Evolutionary conservation across 2,888 invertebrate species (phyloP).

Genomic region (Hypomecis punctinalis): DNA sequence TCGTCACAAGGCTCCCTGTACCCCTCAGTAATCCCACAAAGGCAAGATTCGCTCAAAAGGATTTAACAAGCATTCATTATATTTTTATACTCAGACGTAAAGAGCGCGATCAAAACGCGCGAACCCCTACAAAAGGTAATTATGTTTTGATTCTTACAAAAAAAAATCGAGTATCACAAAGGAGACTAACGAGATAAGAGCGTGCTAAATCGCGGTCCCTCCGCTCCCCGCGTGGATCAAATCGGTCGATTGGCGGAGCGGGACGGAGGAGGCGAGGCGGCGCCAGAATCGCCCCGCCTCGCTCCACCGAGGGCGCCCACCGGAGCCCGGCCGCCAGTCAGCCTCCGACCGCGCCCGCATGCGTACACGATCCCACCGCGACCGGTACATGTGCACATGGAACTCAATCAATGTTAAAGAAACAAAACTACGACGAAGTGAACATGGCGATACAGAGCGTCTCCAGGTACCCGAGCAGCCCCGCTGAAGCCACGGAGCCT

Average conservation of each 20-base stretch:
- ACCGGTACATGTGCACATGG: conserved; percentile 79
- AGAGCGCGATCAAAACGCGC: conserved; percentile 84
- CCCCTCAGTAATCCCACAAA: conserved; percentile 76
- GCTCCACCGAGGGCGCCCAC: conserved; percentile 58
- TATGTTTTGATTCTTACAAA: conserved; percentile 84
- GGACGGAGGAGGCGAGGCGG: conserved; percentile 59
- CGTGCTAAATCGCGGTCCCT: conserved; percentile 83
- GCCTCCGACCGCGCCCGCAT: conserved; percentile 81
- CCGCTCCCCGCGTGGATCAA: conserved; percentile 78
- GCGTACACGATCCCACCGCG: conserved; percentile 81
- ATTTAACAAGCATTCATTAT: conserved; percentile 85
- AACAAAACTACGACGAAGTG: conserved; percentile 85
- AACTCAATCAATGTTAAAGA: conserved; percentile 87
- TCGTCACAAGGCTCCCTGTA: conserved; percentile 53
- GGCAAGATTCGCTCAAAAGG: conserved; percentile 79
- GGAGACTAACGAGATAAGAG: conserved; percentile 85
- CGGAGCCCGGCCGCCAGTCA: conserved; percentile 70
- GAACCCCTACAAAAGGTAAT: conserved; percentile 85
- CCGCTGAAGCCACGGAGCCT: conserved; percentile 86
- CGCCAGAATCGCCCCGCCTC: conserved; percentile 47
- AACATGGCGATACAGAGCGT: conserved; percentile 89
- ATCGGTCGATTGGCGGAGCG: conserved; percentile 81
- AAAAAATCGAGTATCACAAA: conserved; percentile 84
- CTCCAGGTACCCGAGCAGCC: conserved; percentile 87
- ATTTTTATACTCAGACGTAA: conserved; percentile 83